phyloP scores from a whole-genome alignment of 1,140 invertebrate species.

The Tetramorium alpestre region DNA sequence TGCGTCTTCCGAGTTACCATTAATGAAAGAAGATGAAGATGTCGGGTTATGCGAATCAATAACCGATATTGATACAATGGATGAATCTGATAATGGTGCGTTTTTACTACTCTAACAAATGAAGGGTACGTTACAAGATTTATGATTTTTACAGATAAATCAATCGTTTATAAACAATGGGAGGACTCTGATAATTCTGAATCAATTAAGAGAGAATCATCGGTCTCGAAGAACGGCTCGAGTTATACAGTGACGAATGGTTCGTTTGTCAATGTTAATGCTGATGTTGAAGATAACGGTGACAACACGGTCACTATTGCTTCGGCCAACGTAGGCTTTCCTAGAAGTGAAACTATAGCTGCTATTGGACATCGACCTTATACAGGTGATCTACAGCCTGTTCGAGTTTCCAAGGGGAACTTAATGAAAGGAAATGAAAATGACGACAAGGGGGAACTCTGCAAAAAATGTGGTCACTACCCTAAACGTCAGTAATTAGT shows the following conservation, averaged over 20 bases:
- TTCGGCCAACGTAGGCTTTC: slow-evolving; percentile 67
- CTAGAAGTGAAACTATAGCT: slow-evolving; percentile 82
- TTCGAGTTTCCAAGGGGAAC: background rate
- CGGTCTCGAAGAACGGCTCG: background rate
- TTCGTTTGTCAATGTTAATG: slow-evolving; percentile 44
- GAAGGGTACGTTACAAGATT: background rate
- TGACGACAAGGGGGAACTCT: slow-evolving; percentile 63
- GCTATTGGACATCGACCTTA: slow-evolving; percentile 75
- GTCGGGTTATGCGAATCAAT: slow-evolving; percentile 74
- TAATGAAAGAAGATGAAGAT: slow-evolving; percentile 87
- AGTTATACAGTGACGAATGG: slow-evolving; percentile 65
- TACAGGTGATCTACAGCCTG: slow-evolving; percentile 61
- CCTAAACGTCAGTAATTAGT: slow-evolving; percentile 31
- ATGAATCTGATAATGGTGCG: slow-evolving; percentile 73
- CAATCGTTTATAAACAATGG: slow-evolving; percentile 15
- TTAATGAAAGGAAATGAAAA: slow-evolving; percentile 47
- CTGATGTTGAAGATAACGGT: slow-evolving; percentile 46
- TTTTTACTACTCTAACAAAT: background rate
- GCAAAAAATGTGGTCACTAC: slow-evolving; percentile 80
- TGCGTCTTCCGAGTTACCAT: slow-evolving; percentile 83
- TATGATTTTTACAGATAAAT: slow-evolving; percentile 23
- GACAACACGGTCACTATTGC: slow-evolving; percentile 51
- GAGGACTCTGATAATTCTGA: slow-evolving; percentile 5
- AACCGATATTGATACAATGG: slow-evolving; percentile 77
- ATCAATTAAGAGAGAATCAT: background rate